phyloP scores from a whole-genome alignment of 2,888 invertebrate genomes.

The Ophion ellenae region DNA sequence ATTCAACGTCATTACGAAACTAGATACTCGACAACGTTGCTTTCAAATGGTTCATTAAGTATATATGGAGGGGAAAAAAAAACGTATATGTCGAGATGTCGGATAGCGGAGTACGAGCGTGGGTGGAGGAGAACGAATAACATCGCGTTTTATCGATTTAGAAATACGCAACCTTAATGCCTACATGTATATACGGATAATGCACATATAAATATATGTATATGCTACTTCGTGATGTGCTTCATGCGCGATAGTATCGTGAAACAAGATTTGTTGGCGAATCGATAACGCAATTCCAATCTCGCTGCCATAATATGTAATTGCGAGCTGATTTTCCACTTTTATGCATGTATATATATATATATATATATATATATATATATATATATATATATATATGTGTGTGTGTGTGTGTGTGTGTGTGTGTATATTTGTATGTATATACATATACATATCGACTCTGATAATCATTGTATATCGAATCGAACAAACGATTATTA shows the following conservation, averaged over 20 bases:
- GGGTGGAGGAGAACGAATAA: conserved; percentile 31
- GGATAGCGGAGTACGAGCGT: conserved; percentile 22
- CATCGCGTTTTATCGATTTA: conserved; percentile 50
- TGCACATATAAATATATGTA: neutral
- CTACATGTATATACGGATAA: neutral
- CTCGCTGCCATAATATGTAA: conserved; percentile 33
- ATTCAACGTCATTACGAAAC: conserved; percentile 47
- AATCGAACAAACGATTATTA: conserved; percentile 16
- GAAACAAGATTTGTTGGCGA: conserved; percentile 56
- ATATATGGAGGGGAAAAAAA: neutral
- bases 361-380: neutral
- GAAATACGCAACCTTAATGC: conserved; percentile 22
- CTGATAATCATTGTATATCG: conserved; percentile 10
- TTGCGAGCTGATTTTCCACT: conserved; percentile 16
- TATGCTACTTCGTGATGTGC: conserved; percentile 32
- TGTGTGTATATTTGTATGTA: neutral
- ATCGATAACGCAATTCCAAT: conserved; percentile 51
- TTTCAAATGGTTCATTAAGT: conserved; percentile 35
- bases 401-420: too few species aligned
- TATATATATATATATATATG: too few species aligned
- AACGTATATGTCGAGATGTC: conserved; percentile 18
- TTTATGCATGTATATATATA: neutral
- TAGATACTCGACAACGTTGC: conserved; percentile 36
- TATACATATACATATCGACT: neutral
- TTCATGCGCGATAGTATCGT: conserved; percentile 51